phyloP scores from a whole-genome alignment of 1,140 invertebrate species.

The Papilio polyxenes region DNA sequence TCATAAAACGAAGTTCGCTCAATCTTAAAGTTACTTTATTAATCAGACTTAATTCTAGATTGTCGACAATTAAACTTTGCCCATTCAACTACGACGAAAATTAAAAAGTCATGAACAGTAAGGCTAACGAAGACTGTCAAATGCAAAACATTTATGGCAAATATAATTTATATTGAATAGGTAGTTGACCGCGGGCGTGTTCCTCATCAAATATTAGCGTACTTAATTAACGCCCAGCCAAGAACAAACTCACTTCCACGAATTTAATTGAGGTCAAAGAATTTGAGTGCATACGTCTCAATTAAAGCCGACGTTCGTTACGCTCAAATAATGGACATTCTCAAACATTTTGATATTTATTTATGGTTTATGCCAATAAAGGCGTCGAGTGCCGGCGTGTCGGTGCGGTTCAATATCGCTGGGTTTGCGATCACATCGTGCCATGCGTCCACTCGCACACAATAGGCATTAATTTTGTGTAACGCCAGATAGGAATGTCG shows the following conservation, averaged over 20 bases:
- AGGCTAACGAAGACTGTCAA: background rate
- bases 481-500: conserved; percentile 73
- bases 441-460: conserved; percentile 53
- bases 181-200: conserved; percentile 51
- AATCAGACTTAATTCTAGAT: no score
- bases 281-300: conserved; percentile 75
- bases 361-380: conserved; percentile 27
- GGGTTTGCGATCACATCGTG: conserved; percentile 60
- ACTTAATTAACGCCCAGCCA: conserved; percentile 70
- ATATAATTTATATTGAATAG: conserved; percentile 40
- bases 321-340: conserved; percentile 42
- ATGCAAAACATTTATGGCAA: conserved; percentile 3
- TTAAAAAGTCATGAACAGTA: background rate
- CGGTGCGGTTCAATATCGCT: conserved; percentile 49
- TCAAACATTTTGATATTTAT: conserved; percentile 38
- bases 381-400: background rate
- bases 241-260: conserved; percentile 70
- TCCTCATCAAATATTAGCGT: conserved; percentile 68
- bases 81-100: background rate
- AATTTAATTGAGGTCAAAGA: conserved; percentile 78
- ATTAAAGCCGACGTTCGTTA: conserved; percentile 60
- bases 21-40: no score
- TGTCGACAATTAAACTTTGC: no score
- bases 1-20: no score
- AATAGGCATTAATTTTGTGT: conserved; percentile 77